Conservation (phyloP, 2,888 invertebrate species). For the Drosophila paracracens region DNA sequence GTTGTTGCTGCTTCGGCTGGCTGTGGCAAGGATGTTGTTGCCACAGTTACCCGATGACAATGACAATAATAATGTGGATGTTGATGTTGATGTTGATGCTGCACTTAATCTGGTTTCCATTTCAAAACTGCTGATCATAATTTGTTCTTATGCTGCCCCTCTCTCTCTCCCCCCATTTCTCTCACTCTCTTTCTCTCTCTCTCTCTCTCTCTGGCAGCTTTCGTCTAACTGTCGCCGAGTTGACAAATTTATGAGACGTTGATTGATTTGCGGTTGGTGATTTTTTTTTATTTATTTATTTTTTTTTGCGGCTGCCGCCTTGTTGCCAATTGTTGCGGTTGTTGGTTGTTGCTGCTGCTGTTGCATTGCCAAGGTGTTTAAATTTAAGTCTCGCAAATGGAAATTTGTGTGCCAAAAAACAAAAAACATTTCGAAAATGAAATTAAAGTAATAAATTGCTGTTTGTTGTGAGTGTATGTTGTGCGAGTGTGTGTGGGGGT, state of each 20-base stretch:
- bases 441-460: slow-evolving; percentile 69
- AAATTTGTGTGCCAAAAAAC: slow-evolving; percentile 57
- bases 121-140: slow-evolving; percentile 65
- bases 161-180: not conserved
- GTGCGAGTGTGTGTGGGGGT: not conserved
- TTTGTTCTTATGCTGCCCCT: slow-evolving; percentile 6
- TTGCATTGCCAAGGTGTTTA: slow-evolving; percentile 34
- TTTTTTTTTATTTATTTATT: slow-evolving; percentile 32
- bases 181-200: not conserved
- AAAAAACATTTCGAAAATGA: slow-evolving; percentile 18
- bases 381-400: slow-evolving; percentile 46
- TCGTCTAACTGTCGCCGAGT: slow-evolving; percentile 63
- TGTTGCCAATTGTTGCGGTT: slow-evolving; percentile 29
- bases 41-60: slow-evolving; percentile 34
- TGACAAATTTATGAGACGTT: slow-evolving; percentile 82
- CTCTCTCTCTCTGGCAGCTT: slow-evolving; percentile 12
- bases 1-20: slow-evolving; percentile 28
- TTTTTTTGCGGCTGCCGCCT: slow-evolving; percentile 8
- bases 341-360: slow-evolving; percentile 21
- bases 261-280: slow-evolving; percentile 78
- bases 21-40: slow-evolving; percentile 38
- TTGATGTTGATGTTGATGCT: slow-evolving; percentile 51
- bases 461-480: slow-evolving; percentile 16
- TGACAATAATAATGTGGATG: slow-evolving; percentile 41
- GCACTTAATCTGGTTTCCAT: slow-evolving; percentile 72